Base-by-base conservation (phyloP, 2,888 invertebrate genomes). In the Pterostichus madidus region DNA sequence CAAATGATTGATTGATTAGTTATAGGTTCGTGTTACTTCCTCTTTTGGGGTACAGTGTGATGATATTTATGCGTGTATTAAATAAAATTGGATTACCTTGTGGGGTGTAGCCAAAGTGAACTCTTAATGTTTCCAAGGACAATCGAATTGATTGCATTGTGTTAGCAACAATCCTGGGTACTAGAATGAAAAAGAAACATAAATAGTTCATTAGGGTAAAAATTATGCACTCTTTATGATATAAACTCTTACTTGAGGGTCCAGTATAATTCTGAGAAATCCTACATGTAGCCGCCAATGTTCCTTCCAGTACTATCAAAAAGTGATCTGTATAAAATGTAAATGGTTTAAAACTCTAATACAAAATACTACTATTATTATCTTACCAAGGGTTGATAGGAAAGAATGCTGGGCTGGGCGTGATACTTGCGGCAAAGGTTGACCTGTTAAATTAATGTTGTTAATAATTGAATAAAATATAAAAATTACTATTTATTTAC, bases 121-220 rank as follows among this genome's bases (percentile, higher is more conserved):
- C 11, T 11, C 11, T 15, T 17, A 44, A 44, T 3, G 15, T 10
- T 17, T 71, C 44, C 17, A 71, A 0, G 15, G 44, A 13, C 10
- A 15, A 15, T 17, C 17, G 68, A 6, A 71, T 39, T 8, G 68
- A 71, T 10, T 44, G 13, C 68, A 71, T 71, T 7, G 68, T 71
- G 44, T 39, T 71, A 1, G 6, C 7, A 17, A 71, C 44, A 7
- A 39, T 39, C 11, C 10, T 8, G 3, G 68, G 68, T 17, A 17
- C 68, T 71, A 39, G 35, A 68, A 61, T 32, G 0, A 32, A 35
- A 35, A 53, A 15, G 2, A 53, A 53, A 4, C 15, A 13, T n/a
- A n/a, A n/a, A n/a, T n/a, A n/a, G n/a, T n/a, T n/a, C n/a, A n/a
- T n/a, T n/a, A n/a, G n/a, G n/a, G 7, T 15, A 4, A 49, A 49